phyloP scores from a whole-genome alignment of 2,797 vertebrate species.

The Chloroceryle amazona region DNA sequence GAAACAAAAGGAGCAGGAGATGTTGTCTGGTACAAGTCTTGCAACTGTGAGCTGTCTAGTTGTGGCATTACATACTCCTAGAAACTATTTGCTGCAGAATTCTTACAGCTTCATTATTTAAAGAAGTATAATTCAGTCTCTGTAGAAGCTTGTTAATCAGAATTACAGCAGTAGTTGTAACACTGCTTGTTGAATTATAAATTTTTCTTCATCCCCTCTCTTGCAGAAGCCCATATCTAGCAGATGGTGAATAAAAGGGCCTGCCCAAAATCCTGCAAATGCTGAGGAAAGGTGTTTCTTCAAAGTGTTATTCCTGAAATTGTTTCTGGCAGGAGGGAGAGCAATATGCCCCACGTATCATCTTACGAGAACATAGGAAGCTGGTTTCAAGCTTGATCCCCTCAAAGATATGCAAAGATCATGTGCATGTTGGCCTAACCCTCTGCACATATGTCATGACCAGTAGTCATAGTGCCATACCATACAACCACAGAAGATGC shows the following conservation, averaged over 20 bases:
- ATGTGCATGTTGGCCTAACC: accelerated
- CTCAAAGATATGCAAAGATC: neutral
- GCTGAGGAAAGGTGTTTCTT: neutral
- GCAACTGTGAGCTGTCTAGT: neutral
- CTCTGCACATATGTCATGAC: neutral
- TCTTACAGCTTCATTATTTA: neutral
- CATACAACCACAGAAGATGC: neutral
- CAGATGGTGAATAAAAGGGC: neutral
- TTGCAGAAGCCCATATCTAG: neutral
- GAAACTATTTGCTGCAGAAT: neutral
- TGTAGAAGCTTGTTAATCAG: neutral
- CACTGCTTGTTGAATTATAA: neutral
- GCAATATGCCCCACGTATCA: neutral
- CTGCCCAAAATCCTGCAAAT: neutral
- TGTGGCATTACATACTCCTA: neutral
- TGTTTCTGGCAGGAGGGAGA: neutral
- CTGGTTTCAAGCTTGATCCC: neutral
- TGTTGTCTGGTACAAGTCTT: neutral
- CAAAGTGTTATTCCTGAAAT: neutral
- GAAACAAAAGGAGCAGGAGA: neutral
- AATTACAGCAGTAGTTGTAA: neutral
- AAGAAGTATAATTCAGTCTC: neutral
- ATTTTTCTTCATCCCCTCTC: neutral
- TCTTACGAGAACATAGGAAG: neutral
- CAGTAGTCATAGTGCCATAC: neutral